Conservation (phyloP, 1,140 invertebrate genomes). For the Gryon sp. region DNA sequence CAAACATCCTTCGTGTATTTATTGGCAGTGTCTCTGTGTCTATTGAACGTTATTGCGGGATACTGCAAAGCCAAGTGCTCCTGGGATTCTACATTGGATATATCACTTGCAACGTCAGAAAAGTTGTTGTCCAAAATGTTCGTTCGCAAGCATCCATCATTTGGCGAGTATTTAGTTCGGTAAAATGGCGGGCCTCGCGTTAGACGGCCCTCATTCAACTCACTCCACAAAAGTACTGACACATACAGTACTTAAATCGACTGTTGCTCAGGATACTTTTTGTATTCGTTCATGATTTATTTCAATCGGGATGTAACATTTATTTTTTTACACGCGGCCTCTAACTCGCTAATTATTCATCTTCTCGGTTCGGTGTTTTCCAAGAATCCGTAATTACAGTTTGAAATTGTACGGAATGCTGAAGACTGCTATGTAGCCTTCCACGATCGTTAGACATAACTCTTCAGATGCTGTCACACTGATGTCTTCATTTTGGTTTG, state of each 20-base stretch:
- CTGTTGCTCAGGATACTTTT: slow-evolving; percentile 49
- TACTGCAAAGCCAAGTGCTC: slow-evolving; percentile 23
- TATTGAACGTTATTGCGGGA: slow-evolving; percentile 13
- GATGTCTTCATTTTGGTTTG: slow-evolving; percentile 12
- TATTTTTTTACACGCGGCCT: slow-evolving; percentile 51
- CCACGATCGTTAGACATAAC: background rate
- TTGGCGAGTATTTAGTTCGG: slow-evolving; percentile 67
- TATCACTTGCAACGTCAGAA: too few species aligned
- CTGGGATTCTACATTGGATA: slow-evolving; percentile 20
- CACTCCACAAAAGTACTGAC: too few species aligned
- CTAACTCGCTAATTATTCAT: slow-evolving; percentile 19
- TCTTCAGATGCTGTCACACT: slow-evolving; percentile 6
- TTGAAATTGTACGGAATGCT: slow-evolving; percentile 21
- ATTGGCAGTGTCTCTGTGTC: slow-evolving; percentile 35
- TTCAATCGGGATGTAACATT: slow-evolving; percentile 15
- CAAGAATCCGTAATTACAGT: slow-evolving; percentile 14
- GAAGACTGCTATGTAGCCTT: background rate
- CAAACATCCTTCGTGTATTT: slow-evolving; percentile 54
- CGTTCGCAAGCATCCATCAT: slow-evolving; percentile 43
- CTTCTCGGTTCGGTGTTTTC: slow-evolving; percentile 8
- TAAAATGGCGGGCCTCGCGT: slow-evolving; percentile 28
- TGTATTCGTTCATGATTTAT: slow-evolving; percentile 46
- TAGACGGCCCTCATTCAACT: too few species aligned
- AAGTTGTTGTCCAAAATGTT: too few species aligned
- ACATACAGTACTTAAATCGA: too few species aligned